Percentiles rank a stretch among this genome's conserved stretches.
Conservation (phyloP, 2,113 vertebrate species). For the Amphiprion percula region DNA sequence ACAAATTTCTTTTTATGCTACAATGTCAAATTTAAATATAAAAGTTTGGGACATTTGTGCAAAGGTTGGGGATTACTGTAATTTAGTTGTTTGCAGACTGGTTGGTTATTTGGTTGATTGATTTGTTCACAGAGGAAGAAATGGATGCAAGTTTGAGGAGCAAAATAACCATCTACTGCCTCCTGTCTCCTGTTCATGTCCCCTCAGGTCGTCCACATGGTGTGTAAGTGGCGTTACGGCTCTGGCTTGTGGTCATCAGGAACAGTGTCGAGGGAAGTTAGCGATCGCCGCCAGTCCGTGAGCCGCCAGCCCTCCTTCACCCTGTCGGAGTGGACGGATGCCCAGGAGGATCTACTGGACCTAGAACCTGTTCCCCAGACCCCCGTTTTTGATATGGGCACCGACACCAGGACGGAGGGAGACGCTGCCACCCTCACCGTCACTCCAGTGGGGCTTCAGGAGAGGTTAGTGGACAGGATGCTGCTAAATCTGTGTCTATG, state of each 20-base stretch:
- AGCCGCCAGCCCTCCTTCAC: slow-evolving; percentile 98
- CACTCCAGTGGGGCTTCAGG: slow-evolving; percentile 95
- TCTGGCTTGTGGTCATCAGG: slow-evolving; percentile 68
- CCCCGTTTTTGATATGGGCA: slow-evolving; percentile 91
- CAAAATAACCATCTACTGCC: too few relatives aligned
- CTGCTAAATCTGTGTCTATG: background rate
- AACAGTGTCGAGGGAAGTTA: slow-evolving; percentile 68
- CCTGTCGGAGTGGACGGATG: slow-evolving; percentile 96
- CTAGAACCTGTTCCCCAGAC: slow-evolving; percentile 92
- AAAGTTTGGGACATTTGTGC: too few relatives aligned
- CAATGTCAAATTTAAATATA: background rate
- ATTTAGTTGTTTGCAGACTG: background rate
- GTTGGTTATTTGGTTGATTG: background rate
- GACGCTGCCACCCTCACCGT: slow-evolving; percentile 92
- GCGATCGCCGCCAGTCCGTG: slow-evolving; percentile 94
- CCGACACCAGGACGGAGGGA: slow-evolving; percentile 89
- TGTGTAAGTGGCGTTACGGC: slow-evolving; percentile 68
- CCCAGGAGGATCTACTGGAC: slow-evolving; percentile 93
- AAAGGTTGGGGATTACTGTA: background rate
- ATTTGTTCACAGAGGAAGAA: background rate
- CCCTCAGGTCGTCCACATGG: slow-evolving; percentile 86
- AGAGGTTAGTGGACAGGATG: slow-evolving; percentile 87
- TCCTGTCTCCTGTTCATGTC: background rate
- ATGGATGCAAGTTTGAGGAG: too few relatives aligned
- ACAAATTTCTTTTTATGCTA: slow-evolving; percentile 1